These are phyloP conservation scores for Drosophila paucipuncta DNA, from an alignment of 2,888 invertebrate species.

Conservation along the genomic window DNA sequence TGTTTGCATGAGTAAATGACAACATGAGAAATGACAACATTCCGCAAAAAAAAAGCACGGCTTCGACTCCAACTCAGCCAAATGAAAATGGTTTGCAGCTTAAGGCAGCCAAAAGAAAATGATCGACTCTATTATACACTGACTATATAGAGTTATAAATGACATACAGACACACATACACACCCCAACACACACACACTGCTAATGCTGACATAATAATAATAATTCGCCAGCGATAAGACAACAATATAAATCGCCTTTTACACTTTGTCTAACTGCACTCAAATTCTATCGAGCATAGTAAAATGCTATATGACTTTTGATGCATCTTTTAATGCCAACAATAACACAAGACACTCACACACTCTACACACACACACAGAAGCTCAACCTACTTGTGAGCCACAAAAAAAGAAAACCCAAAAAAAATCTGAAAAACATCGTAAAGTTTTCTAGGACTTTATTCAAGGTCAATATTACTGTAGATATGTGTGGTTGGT, in stretches of 20 bases:
- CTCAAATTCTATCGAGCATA: constrained; percentile 27
- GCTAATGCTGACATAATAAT: constrained; percentile 53
- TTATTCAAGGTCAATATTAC: constrained; percentile 38
- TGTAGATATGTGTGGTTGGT: not conserved
- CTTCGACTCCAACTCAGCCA: constrained; percentile 31
- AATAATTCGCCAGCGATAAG: constrained; percentile 50
- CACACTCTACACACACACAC: constrained; percentile 3
- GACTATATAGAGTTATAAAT: constrained; percentile 6
- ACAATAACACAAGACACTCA: constrained; percentile 11
- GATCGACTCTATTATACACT: not conserved
- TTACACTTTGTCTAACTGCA: constrained; percentile 50
- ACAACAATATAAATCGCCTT: constrained; percentile 24
- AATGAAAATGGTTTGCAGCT: constrained; percentile 58
- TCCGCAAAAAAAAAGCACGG: constrained; percentile 16
- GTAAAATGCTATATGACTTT: constrained; percentile 38
- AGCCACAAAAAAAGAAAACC: constrained; percentile 20
- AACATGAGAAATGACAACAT: constrained; percentile 46
- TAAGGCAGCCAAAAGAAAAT: not conserved
- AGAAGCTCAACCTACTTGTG: not conserved
- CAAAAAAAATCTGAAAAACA: constrained; percentile 16
- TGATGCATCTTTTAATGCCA: constrained; percentile 64
- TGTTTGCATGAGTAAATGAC: too few species aligned
- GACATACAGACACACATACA: constrained; percentile 22
- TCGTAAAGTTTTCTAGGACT: constrained; percentile 47
- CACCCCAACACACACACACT: constrained; percentile 14